Evolutionary conservation across 1,140 invertebrate genomes (phyloP), one percentile per base, ranked within the genome.

Genomic region (Lamellibrachia luymesi): DNA sequence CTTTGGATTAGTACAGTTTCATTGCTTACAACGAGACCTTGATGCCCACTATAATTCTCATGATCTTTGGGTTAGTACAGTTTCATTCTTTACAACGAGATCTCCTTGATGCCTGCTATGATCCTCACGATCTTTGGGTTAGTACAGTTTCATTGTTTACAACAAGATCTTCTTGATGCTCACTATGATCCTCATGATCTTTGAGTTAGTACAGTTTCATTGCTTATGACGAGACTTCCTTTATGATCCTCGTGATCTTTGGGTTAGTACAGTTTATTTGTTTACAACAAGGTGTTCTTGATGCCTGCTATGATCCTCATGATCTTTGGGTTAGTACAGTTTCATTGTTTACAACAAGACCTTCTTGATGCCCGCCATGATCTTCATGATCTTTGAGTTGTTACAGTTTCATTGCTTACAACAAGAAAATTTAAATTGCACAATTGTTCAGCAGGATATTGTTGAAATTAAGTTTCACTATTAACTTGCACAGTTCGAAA

Each of bases 81-180:
- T 56, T 56, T 56, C n/a, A n/a, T n/a, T n/a, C n/a, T n/a, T n/a
- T n/a, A n/a, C n/a, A n/a, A n/a, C n/a, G n/a, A n/a, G n/a, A n/a
- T n/a, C n/a, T n/a, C n/a, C n/a, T 56, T 56, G 13, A 5, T 56
- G 52, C 13, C 5, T 6, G 52, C 52, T 13, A 56, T 56, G 52
- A 56, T 56, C 52, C 52, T 56, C 52, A 56, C 13, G 52, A 56
- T 56, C 52, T 56, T 13, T 13, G 13, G 52, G 52, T 56, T 56
- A 56, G 52, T 56, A 56, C 52, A 56, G 52, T 56, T 56, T n/a
- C n/a, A n/a, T n/a, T n/a, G n/a, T n/a, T n/a, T n/a, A n/a, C n/a
- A n/a, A n/a, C n/a, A n/a, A n/a, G n/a, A n/a, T n/a, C 94, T 97
- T 99, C 91, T 97, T 99, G 91, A 98, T 99, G 97, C 98, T 98